Base-by-base conservation (phyloP, 2,888 invertebrate genomes). In the Notodonta ziczac region DNA sequence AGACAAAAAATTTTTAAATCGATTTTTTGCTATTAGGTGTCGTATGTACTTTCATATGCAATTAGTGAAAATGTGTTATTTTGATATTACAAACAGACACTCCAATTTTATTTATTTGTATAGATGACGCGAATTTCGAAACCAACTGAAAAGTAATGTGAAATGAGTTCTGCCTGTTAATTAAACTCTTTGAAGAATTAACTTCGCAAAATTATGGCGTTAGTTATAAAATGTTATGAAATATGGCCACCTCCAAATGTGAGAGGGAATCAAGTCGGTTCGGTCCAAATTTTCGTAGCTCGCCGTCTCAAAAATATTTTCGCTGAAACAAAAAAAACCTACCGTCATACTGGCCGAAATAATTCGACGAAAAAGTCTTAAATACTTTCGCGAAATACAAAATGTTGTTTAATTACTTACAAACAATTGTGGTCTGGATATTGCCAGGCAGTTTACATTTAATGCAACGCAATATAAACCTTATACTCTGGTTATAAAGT, bases 321-420 rank as follows among this genome's bases (percentile, higher is more conserved):
- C 69, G 61, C 62, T 63, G 65, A 39, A 24, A 16, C 59, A n/a
- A 57, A 58, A 65, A 70, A 70, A 78, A 73, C 76, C 77, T 24
- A 68, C 60, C 46, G 57, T 65, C 64, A n/a, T 35, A 53, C 77
- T 72, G 74, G 68, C 60, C 72, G 69, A 74, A 78, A 73, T 69
- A 66, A 77, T 76, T 63, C 78, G 71, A 73, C 69, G 75, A 85
- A 85, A 82, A 83, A 54, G 39, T 32, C 54, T 60, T 60, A 76
- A 76, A 84, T 82, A 77, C 83, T 82, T 62, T 72, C 70, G 65
- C 72, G 74, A 73, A 62, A 67, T 74, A 76, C 81, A 77, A 84
- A 85, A 84, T 83, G 78, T 76, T 75, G 71, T 70, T 80, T 84
- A 83, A 84, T 84, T 83, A 84, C 80, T 76, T 72, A 71, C 75